Evolutionary conservation across 35 echinoderm and acorn worm genomes (phyloP).

Genomic region (Apostichopus parvimensis): DNA sequence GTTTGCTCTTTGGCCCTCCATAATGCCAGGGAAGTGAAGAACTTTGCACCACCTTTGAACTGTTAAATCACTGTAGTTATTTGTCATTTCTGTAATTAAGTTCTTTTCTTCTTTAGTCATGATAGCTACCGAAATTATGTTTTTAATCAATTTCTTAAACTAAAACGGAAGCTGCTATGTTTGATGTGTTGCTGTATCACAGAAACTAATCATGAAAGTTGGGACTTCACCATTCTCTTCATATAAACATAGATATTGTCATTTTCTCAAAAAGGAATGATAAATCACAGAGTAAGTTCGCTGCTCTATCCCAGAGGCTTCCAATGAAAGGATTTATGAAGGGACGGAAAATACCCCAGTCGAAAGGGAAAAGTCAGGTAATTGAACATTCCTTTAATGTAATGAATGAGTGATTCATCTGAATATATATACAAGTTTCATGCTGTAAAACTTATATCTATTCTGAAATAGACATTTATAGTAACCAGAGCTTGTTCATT

Average conservation of each 20-base stretch:
- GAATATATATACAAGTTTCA: background rate
- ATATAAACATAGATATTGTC: background rate
- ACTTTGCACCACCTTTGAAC: too few relatives aligned
- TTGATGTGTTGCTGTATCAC: too few relatives aligned
- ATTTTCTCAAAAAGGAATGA: background rate
- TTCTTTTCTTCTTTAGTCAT: background rate
- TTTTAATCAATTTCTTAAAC: too few relatives aligned
- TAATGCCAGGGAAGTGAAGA: too few relatives aligned
- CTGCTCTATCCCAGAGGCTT: constrained; percentile 56
- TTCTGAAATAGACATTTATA: background rate
- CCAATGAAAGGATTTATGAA: constrained; percentile 88
- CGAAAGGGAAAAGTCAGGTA: constrained; percentile 49
- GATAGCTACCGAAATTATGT: background rate
- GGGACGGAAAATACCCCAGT: constrained; percentile 26
- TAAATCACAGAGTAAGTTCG: constrained; percentile 9
- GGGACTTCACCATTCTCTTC: too few relatives aligned
- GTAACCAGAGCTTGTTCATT: background rate
- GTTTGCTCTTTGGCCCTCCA: too few relatives aligned
- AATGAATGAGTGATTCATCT: background rate
- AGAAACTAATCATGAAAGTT: too few relatives aligned
- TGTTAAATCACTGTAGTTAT: too few relatives aligned
- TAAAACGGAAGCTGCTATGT: too few relatives aligned
- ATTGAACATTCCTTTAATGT: background rate
- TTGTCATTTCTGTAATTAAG: too few relatives aligned
- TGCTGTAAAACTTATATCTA: background rate